Percentiles rank a stretch among this genome's conserved stretches.
Conservation (phyloP, 2,797 vertebrate species). For the Cyprinodon diabolis region DNA sequence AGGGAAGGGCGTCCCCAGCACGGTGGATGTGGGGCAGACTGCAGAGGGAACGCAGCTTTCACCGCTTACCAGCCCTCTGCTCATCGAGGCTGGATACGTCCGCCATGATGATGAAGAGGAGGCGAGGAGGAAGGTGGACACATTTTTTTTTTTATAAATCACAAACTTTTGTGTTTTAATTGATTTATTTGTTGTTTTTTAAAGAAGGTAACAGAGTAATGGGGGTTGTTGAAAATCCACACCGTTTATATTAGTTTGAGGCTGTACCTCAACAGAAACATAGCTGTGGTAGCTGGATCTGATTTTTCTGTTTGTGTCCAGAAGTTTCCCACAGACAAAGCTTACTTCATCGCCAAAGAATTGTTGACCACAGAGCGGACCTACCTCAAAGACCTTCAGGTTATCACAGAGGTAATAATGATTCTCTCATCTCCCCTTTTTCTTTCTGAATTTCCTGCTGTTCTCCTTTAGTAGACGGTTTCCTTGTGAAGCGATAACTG, state of each 20-base stretch:
- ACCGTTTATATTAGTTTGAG: no score
- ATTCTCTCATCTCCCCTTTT: background rate
- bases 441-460: background rate
- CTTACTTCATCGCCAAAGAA: slow-evolving; percentile 97
- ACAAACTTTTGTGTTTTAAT: no score
- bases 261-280: no score
- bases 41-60: slow-evolving; percentile 88
- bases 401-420: slow-evolving; percentile 88
- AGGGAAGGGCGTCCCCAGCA: slow-evolving; percentile 51
- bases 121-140: slow-evolving; percentile 91
- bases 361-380: slow-evolving; percentile 93
- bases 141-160: no score
- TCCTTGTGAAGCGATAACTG: background rate
- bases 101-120: slow-evolving; percentile 94
- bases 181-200: no score
- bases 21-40: slow-evolving; percentile 80
- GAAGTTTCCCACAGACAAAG: slow-evolving; percentile 94
- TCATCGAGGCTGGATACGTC: slow-evolving; percentile 86
- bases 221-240: no score
- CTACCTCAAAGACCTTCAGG: slow-evolving; percentile 96
- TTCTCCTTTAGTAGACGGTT: background rate
- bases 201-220: no score
- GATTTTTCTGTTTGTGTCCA: slow-evolving; percentile 72
- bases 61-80: slow-evolving; percentile 91
- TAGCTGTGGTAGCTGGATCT: slow-evolving; percentile 12